Conservation (phyloP, 2,888 invertebrate genomes). For the Drosophila quasianomalipes region DNA sequence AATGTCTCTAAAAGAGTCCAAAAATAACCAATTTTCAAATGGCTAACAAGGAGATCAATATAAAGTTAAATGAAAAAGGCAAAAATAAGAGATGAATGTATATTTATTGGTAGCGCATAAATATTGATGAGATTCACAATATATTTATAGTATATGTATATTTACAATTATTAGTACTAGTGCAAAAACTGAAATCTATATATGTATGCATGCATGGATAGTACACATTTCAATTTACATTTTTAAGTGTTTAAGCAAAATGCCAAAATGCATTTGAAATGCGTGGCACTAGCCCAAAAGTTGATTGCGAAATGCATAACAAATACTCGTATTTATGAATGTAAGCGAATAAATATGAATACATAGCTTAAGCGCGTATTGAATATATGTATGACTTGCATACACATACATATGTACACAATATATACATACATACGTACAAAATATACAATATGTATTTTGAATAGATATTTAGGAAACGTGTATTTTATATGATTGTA, state of each 20-base stretch:
- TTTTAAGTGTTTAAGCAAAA: slow-evolving; percentile 74
- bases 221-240: slow-evolving; percentile 67
- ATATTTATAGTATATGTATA: slow-evolving; percentile 50
- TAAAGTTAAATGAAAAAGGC: not conserved
- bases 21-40: slow-evolving; percentile 40
- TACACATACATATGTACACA: slow-evolving; percentile 17
- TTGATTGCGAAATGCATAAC: slow-evolving; percentile 59
- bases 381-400: slow-evolving; percentile 26
- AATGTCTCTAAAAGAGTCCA: slow-evolving; percentile 35
- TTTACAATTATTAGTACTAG: slow-evolving; percentile 53
- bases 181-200: slow-evolving; percentile 37
- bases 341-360: slow-evolving; percentile 42
- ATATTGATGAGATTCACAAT: slow-evolving; percentile 64
- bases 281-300: slow-evolving; percentile 49
- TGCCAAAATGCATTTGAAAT: slow-evolving; percentile 74
- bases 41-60: slow-evolving; percentile 39
- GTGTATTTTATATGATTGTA: slow-evolving; percentile 26
- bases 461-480: slow-evolving; percentile 55
- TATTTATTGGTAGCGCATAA: slow-evolving; percentile 62
- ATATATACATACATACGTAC: slow-evolving; percentile 38
- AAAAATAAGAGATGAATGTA: slow-evolving; percentile 17
- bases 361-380: slow-evolving; percentile 45
- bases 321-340: slow-evolving; percentile 54
- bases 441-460: slow-evolving; percentile 44
- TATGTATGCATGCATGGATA: slow-evolving; percentile 13